phyloP scores from a whole-genome alignment of 1,140 invertebrate species.

The Drosophila insularis region DNA sequence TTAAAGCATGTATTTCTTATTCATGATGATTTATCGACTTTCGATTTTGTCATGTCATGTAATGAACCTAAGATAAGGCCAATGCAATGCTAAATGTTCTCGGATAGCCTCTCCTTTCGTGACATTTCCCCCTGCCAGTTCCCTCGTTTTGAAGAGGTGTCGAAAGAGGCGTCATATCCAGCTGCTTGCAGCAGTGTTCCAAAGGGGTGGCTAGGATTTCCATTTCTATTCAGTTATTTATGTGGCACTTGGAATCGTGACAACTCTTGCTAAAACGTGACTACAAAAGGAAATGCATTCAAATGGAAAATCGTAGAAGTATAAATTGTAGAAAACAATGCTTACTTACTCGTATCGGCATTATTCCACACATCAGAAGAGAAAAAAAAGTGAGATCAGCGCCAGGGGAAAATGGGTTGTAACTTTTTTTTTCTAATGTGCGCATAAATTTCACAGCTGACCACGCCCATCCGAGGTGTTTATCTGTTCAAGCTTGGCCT shows the following conservation, averaged over 20 bases:
- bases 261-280: constrained; percentile 39
- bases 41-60: neutral
- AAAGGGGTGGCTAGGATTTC: constrained; percentile 40
- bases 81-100: neutral
- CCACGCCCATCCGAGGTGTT: constrained; percentile 35
- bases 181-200: constrained; percentile 26
- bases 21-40: constrained; percentile 2
- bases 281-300: constrained; percentile 45
- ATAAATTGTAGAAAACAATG: constrained; percentile 19
- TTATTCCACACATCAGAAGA: neutral
- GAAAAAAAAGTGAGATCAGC: neutral
- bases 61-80: neutral
- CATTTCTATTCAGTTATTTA: constrained; percentile 41
- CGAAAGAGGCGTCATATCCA: constrained; percentile 40
- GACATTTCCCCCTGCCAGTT: neutral
- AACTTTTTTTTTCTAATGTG: constrained; percentile 46
- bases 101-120: neutral
- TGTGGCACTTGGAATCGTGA: constrained; percentile 58
- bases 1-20: neutral
- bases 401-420: constrained; percentile 1
- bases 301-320: constrained; percentile 50
- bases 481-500: constrained; percentile 42
- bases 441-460: constrained; percentile 45
- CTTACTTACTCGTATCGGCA: constrained; percentile 12
- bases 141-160: constrained; percentile 38